These are phyloP conservation scores for Apogon talboti DNA, from an alignment of 2,797 vertebrate species.

Conservation along the genomic window DNA sequence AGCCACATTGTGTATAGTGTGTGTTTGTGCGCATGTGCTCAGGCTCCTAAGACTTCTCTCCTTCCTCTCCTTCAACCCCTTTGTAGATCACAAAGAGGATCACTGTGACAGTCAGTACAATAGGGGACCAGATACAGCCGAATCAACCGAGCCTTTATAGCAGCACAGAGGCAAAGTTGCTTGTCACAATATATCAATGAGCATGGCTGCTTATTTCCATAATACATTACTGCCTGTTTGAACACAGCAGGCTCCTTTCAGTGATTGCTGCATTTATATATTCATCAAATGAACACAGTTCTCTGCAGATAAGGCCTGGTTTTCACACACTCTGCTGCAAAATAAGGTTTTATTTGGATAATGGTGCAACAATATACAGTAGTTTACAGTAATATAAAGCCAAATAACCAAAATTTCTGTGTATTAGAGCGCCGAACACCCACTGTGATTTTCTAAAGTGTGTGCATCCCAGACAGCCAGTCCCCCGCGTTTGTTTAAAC, in stretches of 20 bases:
- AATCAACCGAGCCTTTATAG: conserved; percentile 42
- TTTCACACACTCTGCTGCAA: conserved; percentile 36
- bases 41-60: conserved; percentile 22
- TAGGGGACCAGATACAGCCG: conserved; percentile 46
- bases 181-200: conserved; percentile 50
- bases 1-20: background rate
- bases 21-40: conserved; percentile 3
- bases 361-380: background rate
- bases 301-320: conserved; percentile 16
- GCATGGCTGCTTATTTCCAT: conserved; percentile 37
- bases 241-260: conserved; percentile 33
- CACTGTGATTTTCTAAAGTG: conserved; percentile 16
- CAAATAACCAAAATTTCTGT: conserved; percentile 4
- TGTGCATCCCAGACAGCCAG: conserved; percentile 6
- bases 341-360: conserved; percentile 35
- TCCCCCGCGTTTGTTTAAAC: background rate
- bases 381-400: conserved; percentile 6
- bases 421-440: conserved; percentile 23
- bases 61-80: conserved; percentile 21
- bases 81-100: conserved; percentile 55
- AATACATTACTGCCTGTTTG: conserved; percentile 39
- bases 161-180: conserved; percentile 28
- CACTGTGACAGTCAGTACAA: conserved; percentile 60
- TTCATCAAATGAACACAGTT: conserved; percentile 38
- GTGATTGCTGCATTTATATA: conserved; percentile 21